Base-by-base conservation (phyloP, 2,797 vertebrate species). In the Rhabdomys pumilio region DNA sequence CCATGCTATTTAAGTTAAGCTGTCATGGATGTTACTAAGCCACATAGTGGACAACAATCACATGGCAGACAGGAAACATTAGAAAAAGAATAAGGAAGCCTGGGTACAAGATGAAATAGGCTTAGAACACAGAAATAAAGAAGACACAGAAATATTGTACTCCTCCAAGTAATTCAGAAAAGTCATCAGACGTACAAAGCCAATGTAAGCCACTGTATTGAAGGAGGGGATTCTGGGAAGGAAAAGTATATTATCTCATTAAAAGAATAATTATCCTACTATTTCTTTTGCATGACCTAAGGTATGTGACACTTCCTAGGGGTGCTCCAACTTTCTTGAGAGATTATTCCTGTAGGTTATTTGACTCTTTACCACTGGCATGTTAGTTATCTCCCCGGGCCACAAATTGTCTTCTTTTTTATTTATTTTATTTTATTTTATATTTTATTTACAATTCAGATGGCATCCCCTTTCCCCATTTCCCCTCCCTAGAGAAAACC, bases 261-360 rank as follows among this genome's bases (percentile, higher is more conserved):
- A 57, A 38, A 86, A 55, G 34, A 5, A 38, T 26, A 72, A 55
- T 55, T 38, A 19, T 55, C 34, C 13, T 13, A 17, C 13, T 22
- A 72, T 29, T 47, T 87, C 6, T 53, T 55, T 55, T 29, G 63
- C 84, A 26, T 1, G 4, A 8, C 34, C 15, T 72, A 38, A 72
- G 20, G 47, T 24, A 6, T 72, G 22, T 15, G 7, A 26, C 24
- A 53, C 34, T 55, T 55, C 8, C 65, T 55, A 14, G 22, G 8
- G 20, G 22, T 19, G 65, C 12, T 12, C 47, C 47, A n/a, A 10
- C 20, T 24, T 72, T 38, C 50, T 15, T 6, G 34, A 86, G 31
- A 0, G 13, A 3, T 47, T 69, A 15, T 53, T n/a, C 3, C 7
- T 12, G 10, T 22, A 69, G 1, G 12, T 17, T 55, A 22, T 6